phyloP scores from a whole-genome alignment of 2,888 invertebrate genomes.

The Euplexia lucipara region DNA sequence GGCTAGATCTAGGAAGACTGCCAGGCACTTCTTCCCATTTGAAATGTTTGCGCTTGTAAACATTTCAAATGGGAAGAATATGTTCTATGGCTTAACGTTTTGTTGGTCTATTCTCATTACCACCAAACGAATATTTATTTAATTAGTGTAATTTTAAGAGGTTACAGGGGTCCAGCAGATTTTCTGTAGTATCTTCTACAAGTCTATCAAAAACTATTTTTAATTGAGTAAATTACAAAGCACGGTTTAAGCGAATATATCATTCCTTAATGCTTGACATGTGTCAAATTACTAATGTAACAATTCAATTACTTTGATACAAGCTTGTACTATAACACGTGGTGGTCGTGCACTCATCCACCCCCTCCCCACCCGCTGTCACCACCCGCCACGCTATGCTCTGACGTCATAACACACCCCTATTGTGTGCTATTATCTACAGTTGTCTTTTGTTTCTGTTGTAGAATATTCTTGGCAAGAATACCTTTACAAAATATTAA shows the following conservation, averaged over 20 bases:
- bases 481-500: neutral
- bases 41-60: too few relatives aligned
- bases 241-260: neutral
- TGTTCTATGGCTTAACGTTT: neutral
- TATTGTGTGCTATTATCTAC: constrained; percentile 34
- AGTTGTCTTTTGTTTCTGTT: constrained; percentile 31
- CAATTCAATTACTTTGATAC: constrained; percentile 35
- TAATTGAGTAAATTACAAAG: neutral
- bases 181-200: neutral
- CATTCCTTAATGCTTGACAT: constrained; percentile 20
- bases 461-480: constrained; percentile 10
- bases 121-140: too few relatives aligned
- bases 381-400: constrained; percentile 12
- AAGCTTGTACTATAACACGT: constrained; percentile 29
- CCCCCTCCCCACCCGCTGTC: neutral
- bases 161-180: too few relatives aligned
- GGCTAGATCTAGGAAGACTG: too few relatives aligned
- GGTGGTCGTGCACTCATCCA: constrained; percentile 3
- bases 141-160: too few relatives aligned
- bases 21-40: too few relatives aligned
- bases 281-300: constrained; percentile 16
- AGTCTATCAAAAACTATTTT: neutral
- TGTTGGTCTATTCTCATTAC: too few relatives aligned
- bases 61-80: too few relatives aligned
- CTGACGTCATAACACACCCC: constrained; percentile 53